phyloP scores from a whole-genome alignment of 2,888 invertebrate species.

The Drosophila greeni region DNA sequence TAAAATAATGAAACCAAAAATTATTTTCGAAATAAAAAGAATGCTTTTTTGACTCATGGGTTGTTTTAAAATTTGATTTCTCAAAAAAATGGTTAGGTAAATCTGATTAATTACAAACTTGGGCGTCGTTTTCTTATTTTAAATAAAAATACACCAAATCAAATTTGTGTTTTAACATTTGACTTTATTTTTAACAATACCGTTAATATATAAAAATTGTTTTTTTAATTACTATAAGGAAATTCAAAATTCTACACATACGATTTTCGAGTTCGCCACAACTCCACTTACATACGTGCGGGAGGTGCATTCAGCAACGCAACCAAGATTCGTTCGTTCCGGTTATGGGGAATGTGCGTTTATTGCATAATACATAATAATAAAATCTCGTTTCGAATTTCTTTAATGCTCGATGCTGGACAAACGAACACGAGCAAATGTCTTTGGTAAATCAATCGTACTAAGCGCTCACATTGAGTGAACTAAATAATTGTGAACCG shows the following conservation, averaged over 20 bases:
- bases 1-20: too few relatives aligned
- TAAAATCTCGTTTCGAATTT: slow-evolving; percentile 29
- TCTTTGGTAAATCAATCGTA: slow-evolving; percentile 66
- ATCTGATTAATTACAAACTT: too few relatives aligned
- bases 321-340: slow-evolving; percentile 12
- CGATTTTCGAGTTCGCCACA: slow-evolving; percentile 55
- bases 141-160: background rate
- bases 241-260: slow-evolving; percentile 66
- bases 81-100: too few relatives aligned
- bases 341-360: slow-evolving; percentile 61
- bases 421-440: slow-evolving; percentile 40
- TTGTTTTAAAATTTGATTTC: too few relatives aligned
- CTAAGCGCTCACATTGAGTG: slow-evolving; percentile 38
- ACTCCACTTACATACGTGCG: slow-evolving; percentile 45
- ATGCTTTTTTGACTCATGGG: too few relatives aligned
- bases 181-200: slow-evolving; percentile 65
- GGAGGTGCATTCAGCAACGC: slow-evolving; percentile 24
- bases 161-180: slow-evolving; percentile 53
- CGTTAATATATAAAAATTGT: slow-evolving; percentile 64
- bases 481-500: slow-evolving; percentile 41
- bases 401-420: slow-evolving; percentile 14
- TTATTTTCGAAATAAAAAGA: too few relatives aligned
- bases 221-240: slow-evolving; percentile 64
- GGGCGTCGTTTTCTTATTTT: too few relatives aligned
- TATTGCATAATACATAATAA: slow-evolving; percentile 25